phyloP scores from a whole-genome alignment of 2,888 invertebrate genomes.

The Hermodice carunculata region DNA sequence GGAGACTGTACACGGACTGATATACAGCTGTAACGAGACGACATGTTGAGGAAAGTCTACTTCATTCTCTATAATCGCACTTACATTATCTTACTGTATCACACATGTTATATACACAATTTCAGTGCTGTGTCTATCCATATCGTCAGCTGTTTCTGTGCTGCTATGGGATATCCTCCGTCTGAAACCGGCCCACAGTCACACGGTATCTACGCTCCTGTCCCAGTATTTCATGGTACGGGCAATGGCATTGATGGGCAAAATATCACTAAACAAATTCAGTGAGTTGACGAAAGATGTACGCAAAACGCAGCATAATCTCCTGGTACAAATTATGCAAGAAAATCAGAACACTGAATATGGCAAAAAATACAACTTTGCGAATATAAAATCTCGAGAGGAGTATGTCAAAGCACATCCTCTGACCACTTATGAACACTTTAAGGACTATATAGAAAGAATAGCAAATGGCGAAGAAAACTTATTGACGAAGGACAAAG shows the following conservation, averaged over 20 bases:
- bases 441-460: conserved; percentile 3
- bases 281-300: no score
- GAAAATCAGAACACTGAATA: conserved; percentile 1
- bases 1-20: no score
- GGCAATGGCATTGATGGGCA: no score
- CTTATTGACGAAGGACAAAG: background rate
- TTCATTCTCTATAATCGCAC: no score
- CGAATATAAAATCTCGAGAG: background rate
- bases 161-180: conserved; percentile 1
- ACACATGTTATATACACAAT: no score
- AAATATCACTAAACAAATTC: no score
- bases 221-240: background rate
- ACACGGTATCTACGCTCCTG: background rate
- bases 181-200: conserved; percentile 9
- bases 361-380: conserved; percentile 4
- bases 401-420: conserved; percentile 5
- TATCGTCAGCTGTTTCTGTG: no score
- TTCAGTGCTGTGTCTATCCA: no score
- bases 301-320: background rate
- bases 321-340: background rate
- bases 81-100: no score
- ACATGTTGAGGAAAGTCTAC: no score
- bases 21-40: no score
- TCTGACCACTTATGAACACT: background rate
- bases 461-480: conserved; percentile 4